Base-by-base conservation (phyloP, 64 coral and sea anemone genomes). In the Trachythela sp. region DNA sequence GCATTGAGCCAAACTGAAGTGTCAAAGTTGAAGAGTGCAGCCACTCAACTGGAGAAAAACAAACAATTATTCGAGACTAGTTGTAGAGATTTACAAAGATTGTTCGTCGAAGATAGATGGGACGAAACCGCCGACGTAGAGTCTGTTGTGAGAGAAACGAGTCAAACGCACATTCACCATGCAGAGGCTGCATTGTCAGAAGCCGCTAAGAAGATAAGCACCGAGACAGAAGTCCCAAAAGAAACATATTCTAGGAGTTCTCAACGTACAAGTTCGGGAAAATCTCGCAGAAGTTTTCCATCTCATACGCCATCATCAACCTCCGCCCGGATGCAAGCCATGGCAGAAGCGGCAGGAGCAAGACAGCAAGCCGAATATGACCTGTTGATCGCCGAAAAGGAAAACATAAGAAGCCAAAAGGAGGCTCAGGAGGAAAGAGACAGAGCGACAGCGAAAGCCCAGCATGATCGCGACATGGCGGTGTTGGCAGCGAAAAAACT, bases 221-320 rank as follows among this genome's bases (percentile, higher is more conserved):
- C 42, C 11, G 11, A 45, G 42, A 45, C 42, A 45, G 11, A 45
- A 45, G 42, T 45, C 42, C 42, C 42, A 45, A 11, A 45, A 45
- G 42, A 45, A 11, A 45, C 4, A 11, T 45, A 45, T 11, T 45
- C 42, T 45, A 45, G 11, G 11, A 45, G 42, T 6, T 45, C 42
- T 45, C 42, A 45, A 45, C 42, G 42, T 45, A 45, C 42, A 45
- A 45, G 42, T 45, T 45, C 42, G 42, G 42, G 42, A 11, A 4
- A 11, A 45, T 83, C 77, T 4, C 77, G 40, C 10, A 34, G 32
- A 83, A 34, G 13, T 32, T 83, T 7, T 34, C 11, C 42, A 45
- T 45, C 42, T 45, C 42, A 45, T 45, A 45, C 87, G 59, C 85
- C 42, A n/a, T 41, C 87, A 48, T 89, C 87, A 77, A 71, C 5